Conservation (phyloP, 2,888 invertebrate species). For the Caenorhabditis becei region DNA sequence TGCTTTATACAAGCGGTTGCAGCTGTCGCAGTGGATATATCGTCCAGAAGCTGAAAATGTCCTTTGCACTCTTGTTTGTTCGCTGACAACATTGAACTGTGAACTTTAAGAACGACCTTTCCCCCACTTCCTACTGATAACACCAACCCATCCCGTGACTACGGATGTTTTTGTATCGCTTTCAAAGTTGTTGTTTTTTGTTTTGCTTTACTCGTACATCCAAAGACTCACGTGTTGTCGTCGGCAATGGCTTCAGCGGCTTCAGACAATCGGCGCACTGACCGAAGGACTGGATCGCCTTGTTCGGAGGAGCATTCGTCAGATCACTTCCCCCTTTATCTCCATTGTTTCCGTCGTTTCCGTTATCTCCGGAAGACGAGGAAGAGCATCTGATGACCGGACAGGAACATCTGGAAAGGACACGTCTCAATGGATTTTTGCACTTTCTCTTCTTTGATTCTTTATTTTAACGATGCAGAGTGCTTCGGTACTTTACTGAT, state of each 20-base stretch:
- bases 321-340: slow-evolving; percentile 62
- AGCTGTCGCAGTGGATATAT: slow-evolving; percentile 77
- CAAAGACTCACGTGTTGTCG: slow-evolving; percentile 71
- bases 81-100: background rate
- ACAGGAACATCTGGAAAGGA: slow-evolving; percentile 46
- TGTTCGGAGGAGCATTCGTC: slow-evolving; percentile 66
- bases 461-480: background rate
- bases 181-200: background rate
- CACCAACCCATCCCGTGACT: background rate
- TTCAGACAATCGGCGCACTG: slow-evolving; percentile 76
- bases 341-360: slow-evolving; percentile 15
- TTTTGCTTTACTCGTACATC: background rate
- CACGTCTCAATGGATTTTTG: background rate
- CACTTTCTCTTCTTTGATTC: background rate
- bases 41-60: slow-evolving; percentile 72
- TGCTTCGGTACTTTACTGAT: too few relatives aligned
- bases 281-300: slow-evolving; percentile 65
- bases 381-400: slow-evolving; percentile 42
- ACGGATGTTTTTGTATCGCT: background rate
- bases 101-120: background rate
- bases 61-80: background rate
- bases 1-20: slow-evolving; percentile 75
- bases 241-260: slow-evolving; percentile 74
- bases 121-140: background rate
- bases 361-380: slow-evolving; percentile 43